A percentile compares a stretch with the other conserved stretches of the same genome.
Conservation (phyloP, 2,888 invertebrate species). For the Tromatobia lineatoria region DNA sequence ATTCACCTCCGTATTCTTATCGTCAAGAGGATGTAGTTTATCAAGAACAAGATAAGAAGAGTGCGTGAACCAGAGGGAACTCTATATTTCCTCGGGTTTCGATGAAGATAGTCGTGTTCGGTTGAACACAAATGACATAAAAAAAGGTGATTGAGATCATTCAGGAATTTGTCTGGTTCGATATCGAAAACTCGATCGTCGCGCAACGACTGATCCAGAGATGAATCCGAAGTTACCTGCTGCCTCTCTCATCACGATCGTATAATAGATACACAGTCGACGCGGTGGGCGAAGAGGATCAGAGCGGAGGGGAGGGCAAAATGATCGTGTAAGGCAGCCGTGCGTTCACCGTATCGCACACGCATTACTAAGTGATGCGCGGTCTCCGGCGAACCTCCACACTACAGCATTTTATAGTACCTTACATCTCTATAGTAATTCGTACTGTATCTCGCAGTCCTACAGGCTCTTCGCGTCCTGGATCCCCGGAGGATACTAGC, state of each 20-base stretch:
- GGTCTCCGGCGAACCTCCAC: background rate
- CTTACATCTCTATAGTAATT: constrained; percentile 61
- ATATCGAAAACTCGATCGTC: constrained; percentile 52
- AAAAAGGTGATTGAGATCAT: background rate
- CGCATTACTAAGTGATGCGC: constrained; percentile 78
- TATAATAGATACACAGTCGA: constrained; percentile 47
- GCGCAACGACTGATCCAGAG: constrained; percentile 55
- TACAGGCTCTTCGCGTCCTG: constrained; percentile 52
- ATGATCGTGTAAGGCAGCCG: constrained; percentile 66
- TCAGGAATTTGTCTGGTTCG: constrained; percentile 48
- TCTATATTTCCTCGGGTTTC: background rate
- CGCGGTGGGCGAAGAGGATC: background rate
- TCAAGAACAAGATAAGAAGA: background rate
- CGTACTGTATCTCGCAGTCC: constrained; percentile 60
- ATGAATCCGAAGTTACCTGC: constrained; percentile 50
- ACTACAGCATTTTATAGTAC: constrained; percentile 35
- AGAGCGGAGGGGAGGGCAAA: constrained; percentile 42
- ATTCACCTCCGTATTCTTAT: background rate
- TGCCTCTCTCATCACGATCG: constrained; percentile 67
- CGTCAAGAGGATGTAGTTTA: background rate
- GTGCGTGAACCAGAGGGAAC: background rate
- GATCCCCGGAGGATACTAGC: constrained; percentile 70
- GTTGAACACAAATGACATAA: background rate
- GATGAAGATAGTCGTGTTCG: background rate
- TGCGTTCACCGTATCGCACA: constrained; percentile 71